Conservation (phyloP, 2,113 vertebrate genomes). For the Leptobrachium ailaonicum region DNA sequence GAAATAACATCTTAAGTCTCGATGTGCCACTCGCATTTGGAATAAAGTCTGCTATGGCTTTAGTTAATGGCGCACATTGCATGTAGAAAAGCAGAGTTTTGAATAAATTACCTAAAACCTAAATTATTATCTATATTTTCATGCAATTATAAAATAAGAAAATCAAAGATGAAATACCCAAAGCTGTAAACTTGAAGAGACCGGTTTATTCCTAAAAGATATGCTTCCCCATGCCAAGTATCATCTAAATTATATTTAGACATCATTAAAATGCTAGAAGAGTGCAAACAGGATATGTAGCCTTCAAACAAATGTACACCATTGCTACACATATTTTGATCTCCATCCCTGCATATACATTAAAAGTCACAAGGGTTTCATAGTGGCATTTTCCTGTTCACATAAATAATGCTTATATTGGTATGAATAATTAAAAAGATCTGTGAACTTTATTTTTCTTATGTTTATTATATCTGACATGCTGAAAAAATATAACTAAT, state of each 20-base stretch:
- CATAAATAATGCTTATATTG: constrained; percentile 22
- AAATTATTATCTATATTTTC: constrained; percentile 12
- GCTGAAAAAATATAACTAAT: no score
- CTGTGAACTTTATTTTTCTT: no score
- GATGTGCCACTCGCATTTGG: not conserved
- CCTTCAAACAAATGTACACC: constrained; percentile 18
- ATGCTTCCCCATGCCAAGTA: not conserved
- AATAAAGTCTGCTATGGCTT: not conserved
- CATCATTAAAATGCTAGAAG: constrained; percentile 26
- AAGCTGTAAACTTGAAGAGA: constrained; percentile 22
- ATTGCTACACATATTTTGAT: constrained; percentile 24
- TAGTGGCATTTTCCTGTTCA: not conserved
- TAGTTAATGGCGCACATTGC: not conserved
- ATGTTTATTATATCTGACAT: no score
- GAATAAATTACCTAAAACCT: constrained; percentile 18
- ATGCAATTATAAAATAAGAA: constrained; percentile 7
- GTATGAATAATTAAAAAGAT: no score
- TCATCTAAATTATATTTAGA: constrained; percentile 24
- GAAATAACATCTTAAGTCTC: constrained; percentile 14
- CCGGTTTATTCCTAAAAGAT: constrained; percentile 6
- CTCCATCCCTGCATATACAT: constrained; percentile 2
- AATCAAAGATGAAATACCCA: constrained; percentile 5
- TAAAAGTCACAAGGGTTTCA: constrained; percentile 2
- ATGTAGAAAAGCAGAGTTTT: not conserved
- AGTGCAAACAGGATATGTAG: constrained; percentile 1